Percentiles rank a stretch among this genome's conserved stretches.
Conservation (phyloP, 2,113 vertebrate genomes). For the Bos indicus region DNA sequence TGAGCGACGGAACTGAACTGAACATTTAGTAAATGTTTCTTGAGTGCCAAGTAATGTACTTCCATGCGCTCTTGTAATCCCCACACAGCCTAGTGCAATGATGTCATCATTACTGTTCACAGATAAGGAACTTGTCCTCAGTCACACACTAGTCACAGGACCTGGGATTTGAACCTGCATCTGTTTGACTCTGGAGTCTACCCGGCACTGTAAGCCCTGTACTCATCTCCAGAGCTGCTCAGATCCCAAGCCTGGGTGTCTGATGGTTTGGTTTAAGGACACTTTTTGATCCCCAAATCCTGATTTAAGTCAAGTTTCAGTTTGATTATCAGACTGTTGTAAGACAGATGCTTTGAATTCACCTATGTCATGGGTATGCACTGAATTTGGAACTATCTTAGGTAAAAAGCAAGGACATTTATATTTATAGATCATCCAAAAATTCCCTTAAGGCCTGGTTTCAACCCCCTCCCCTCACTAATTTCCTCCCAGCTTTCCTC, state of each 20-base stretch:
- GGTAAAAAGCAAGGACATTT: not conserved
- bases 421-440: constrained; percentile 3
- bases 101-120: not conserved
- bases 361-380: not conserved
- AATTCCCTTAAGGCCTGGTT: not conserved
- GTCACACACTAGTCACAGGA: not conserved
- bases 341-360: not conserved
- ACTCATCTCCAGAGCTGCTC: not conserved
- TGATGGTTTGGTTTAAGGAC: not conserved
- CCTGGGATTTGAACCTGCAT: not conserved
- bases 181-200: not conserved
- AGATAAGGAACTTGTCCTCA: not conserved
- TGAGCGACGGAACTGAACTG: not conserved
- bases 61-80: not conserved
- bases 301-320: constrained; percentile 5
- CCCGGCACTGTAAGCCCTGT: not conserved
- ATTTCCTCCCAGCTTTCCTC: not conserved
- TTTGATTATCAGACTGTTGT: not conserved
- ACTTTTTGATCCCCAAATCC: not conserved
- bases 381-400: not conserved
- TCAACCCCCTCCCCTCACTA: not conserved
- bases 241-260: not conserved
- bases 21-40: not conserved
- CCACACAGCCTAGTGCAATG: not conserved
- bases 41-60: not conserved